These are phyloP conservation scores for Hyperoplus lanceolatus DNA, from an alignment of 2,797 vertebrate species.

Conservation along the genomic window DNA sequence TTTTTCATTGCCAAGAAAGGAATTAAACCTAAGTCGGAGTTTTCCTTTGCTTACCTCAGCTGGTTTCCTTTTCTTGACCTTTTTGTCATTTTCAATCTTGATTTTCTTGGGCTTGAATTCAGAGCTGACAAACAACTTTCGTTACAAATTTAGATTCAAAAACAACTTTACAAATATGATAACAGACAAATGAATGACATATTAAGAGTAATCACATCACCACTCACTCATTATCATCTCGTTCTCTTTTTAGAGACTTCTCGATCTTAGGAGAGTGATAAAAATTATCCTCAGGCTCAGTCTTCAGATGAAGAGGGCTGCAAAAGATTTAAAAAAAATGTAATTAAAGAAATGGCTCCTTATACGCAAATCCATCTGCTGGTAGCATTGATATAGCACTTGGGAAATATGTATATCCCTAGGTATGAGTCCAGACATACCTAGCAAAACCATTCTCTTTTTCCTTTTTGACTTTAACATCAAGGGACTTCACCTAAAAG, in stretches of 20 bases:
- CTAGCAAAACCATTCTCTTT: constrained; percentile 97
- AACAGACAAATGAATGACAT: background rate
- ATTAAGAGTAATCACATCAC: background rate
- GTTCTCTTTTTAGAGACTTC: constrained; percentile 92
- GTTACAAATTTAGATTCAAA: constrained; percentile 8
- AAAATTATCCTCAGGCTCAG: constrained; percentile 92
- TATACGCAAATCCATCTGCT: background rate
- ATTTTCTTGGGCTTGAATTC: constrained; percentile 96
- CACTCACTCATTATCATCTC: constrained; percentile 94
- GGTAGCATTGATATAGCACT: background rate
- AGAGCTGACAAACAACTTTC: constrained; percentile 78
- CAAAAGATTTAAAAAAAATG: constrained; percentile 1
- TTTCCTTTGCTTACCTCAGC: constrained; percentile 86
- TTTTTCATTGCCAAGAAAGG: no score
- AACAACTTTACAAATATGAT: background rate
- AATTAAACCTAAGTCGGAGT: background rate
- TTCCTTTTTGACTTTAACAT: constrained; percentile 94
- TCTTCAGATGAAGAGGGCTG: constrained; percentile 92
- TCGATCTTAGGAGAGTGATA: constrained; percentile 90
- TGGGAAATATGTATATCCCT: background rate
- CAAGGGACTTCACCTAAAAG: constrained; percentile 85
- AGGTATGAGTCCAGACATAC: constrained; percentile 73
- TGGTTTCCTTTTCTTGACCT: constrained; percentile 94
- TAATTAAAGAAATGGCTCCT: constrained; percentile 1
- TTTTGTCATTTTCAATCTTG: constrained; percentile 95